Conservation (phyloP, 2,888 invertebrate genomes). For the Rhagonycha lutea region DNA sequence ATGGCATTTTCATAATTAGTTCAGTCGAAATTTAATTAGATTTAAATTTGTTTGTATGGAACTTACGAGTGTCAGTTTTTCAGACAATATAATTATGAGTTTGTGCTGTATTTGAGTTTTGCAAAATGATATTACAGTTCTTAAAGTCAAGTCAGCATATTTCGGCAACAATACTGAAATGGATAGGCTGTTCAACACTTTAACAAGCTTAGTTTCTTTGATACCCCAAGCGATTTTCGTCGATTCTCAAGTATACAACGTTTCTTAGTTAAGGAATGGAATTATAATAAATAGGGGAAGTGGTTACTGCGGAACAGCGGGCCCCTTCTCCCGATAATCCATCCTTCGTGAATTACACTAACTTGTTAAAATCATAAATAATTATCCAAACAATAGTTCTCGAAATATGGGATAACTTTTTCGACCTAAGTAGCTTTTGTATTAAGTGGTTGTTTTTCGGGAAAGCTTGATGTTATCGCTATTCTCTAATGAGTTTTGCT, state of each 20-base stretch:
- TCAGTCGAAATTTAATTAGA: background rate
- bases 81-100: background rate
- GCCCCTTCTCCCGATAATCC: background rate
- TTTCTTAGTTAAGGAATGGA: slow-evolving; percentile 15
- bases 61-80: background rate
- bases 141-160: slow-evolving; percentile 20
- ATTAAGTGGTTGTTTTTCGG: background rate
- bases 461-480: background rate
- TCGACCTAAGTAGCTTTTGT: background rate
- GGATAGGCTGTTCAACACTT: slow-evolving; percentile 12
- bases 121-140: background rate
- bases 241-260: slow-evolving; percentile 10
- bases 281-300: slow-evolving; percentile 10
- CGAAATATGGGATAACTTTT: background rate
- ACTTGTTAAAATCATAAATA: background rate
- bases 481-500: background rate
- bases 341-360: background rate
- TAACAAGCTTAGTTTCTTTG: slow-evolving; percentile 18
- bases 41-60: background rate
- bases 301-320: background rate
- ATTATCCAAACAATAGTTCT: background rate
- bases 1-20: background rate
- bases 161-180: slow-evolving; percentile 16
- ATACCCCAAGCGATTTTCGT: slow-evolving; percentile 15
- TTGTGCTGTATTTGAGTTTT: background rate